Evolutionary conservation across 2,888 invertebrate species (phyloP), one percentile per base, ranked within the genome.

Genomic region (Gnatocerus cornutus): DNA sequence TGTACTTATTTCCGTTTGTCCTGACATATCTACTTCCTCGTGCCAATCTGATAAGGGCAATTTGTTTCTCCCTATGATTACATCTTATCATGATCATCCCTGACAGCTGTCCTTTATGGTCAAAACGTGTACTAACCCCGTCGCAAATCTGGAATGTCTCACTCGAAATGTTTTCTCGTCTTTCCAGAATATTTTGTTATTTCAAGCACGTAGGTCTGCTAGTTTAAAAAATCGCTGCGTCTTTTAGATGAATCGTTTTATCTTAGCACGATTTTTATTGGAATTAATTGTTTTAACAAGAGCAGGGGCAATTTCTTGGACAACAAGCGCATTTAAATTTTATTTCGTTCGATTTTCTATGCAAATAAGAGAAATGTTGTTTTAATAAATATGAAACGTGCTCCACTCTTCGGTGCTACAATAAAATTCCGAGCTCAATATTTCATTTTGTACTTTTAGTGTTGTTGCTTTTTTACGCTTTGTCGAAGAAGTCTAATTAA

Each of bases 71-170:
- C 21, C 12, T 7, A 37, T 41, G 50, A 62, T 50, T 50, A 46
- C 39, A 62, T 59, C 62, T 62, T 62, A 39, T 50, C 62, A 14
- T 48, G 61, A 61, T 58, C 30, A 39, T 21, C 21, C n/a, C 14
- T 59, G 59, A 46, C 59, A 59, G 59, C 59, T 30, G 46, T 41
- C 58, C 43, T 43, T 59, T 45, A 58, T 58, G 58, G 41, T n/a
- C 30, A 10, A 56, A 37, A 56, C 55, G 55, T 56, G 55, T 30
- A 53, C 13, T 53, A 53, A 53, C 53, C 53, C 27, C 12, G 10
- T 50, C 27, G 33, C 41, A 56, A 56, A 41, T 39, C 21, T 27
- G 21, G 10, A 41, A 39, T 12, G 55, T 14, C 41, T 41, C 21
- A 41, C 21, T n/a, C 27, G 1, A 21, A 37, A 37, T 48, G 48